phyloP scores from a whole-genome alignment of 2,113 vertebrate species.

The Eurypyga helias region DNA sequence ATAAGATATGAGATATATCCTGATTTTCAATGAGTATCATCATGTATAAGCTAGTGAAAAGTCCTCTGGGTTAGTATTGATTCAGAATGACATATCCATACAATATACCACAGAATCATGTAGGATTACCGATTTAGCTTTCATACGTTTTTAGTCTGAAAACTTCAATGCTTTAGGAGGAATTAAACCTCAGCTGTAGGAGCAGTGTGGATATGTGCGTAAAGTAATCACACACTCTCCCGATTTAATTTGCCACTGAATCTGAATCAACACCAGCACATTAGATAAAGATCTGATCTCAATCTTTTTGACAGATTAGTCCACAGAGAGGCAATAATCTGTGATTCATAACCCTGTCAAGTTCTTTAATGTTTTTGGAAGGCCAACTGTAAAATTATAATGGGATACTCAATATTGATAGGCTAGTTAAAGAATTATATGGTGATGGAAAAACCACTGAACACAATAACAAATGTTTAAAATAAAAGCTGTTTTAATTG shows the following conservation, averaged over 20 bases:
- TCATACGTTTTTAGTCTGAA: not conserved
- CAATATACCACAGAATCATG: not conserved
- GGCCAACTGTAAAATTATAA: constrained; percentile 42
- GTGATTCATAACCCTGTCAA: constrained; percentile 17
- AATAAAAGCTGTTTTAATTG: constrained; percentile 52
- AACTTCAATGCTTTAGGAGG: not conserved
- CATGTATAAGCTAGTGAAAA: not conserved
- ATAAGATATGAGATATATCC: not conserved
- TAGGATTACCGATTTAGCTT: not conserved
- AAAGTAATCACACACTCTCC: not conserved
- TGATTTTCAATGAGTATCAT: not conserved
- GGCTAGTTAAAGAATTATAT: constrained; percentile 5
- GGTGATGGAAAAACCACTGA: constrained; percentile 13
- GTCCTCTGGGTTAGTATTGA: not conserved
- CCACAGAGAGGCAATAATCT: constrained; percentile 18
- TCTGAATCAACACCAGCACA: not conserved
- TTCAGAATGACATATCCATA: not conserved
- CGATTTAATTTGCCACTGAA: not conserved
- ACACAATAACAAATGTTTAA: constrained; percentile 23
- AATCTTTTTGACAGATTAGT: constrained; percentile 20
- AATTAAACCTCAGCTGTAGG: not conserved
- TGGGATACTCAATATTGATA: constrained; percentile 26
- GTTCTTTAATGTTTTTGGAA: constrained; percentile 58
- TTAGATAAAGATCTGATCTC: not conserved
- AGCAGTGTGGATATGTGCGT: not conserved